Evolutionary conservation across 2,113 vertebrate genomes (phyloP), one percentile per base, ranked within the genome.

Genomic region (Dolichotis patagonum): DNA sequence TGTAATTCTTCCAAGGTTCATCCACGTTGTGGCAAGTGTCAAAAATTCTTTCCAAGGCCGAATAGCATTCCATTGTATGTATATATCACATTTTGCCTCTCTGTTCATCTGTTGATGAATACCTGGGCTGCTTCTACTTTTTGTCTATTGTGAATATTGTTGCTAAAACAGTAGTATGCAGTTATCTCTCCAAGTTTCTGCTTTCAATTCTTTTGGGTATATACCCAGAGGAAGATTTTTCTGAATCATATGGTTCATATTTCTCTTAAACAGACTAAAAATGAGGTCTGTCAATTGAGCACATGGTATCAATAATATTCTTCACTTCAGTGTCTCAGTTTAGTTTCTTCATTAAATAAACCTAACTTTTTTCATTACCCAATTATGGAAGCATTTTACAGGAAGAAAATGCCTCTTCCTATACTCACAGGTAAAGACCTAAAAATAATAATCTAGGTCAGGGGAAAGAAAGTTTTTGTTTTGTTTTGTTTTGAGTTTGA

Each of bases 251-350:
- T 52, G 46, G 63, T 75, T 96, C 43, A 97, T 88, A 81, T 75
- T 91, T 88, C 63, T 93, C 78, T 91, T 49, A 56, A 85, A 32
- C 41, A 95, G 63, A 41, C 73, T 91, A 82, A 95, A 91, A 75
- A 62, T 93, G 12, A 82, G 22, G 35, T 91, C 9, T 77, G 1
- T 85, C 7, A 56, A 9, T 91, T 85, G 71, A 17, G 6, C 65
- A 28, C n/a, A 43, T 86, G 30, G 13, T 88, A 69, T 80, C 62
- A 84, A 20, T 32, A 82, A 69, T 82, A 56, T 41, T 85, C 65
- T 88, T 95, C 58, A 75, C 46, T 77, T 88, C 20, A 17, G 3
- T 71, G 69, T 90, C 52, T 82, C 8, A 35, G 24, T 92, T 83
- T 84, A 35, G 24, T 92, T 83, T 84, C 52, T 90, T 93, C 52